Conservation (phyloP, 2,113 vertebrate genomes). For the Alosa alosa region DNA sequence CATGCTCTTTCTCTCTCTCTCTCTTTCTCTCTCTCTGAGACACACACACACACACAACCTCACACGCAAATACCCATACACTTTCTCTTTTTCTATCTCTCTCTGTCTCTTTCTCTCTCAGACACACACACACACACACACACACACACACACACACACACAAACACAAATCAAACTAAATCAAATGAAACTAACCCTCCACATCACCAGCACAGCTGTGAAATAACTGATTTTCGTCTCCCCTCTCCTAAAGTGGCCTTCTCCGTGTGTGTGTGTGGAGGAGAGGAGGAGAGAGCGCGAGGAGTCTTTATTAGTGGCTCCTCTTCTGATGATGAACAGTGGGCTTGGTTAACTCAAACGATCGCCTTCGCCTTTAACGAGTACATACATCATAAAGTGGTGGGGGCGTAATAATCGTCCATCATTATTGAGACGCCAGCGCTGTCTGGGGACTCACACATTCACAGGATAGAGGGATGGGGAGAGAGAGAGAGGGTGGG, state of each 20-base stretch:
- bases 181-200: no score
- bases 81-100: no score
- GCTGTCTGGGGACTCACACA: slow-evolving; percentile 61
- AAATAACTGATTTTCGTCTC: no score
- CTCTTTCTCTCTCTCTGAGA: neutral
- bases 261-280: slow-evolving; percentile 26
- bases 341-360: slow-evolving; percentile 62
- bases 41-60: no score
- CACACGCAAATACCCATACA: no score
- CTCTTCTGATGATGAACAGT: slow-evolving; percentile 63
- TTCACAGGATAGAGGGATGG: slow-evolving; percentile 43
- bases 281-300: no score
- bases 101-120: no score
- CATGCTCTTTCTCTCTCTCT: neutral
- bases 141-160: no score
- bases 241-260: slow-evolving; percentile 47
- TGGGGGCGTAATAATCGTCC: slow-evolving; percentile 68
- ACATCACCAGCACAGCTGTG: no score
- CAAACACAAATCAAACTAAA: no score
- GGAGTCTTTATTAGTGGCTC: slow-evolving; percentile 62
- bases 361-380: slow-evolving; percentile 67
- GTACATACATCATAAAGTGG: slow-evolving; percentile 69
- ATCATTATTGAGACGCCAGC: slow-evolving; percentile 67
- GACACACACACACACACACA: no score
- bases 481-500: neutral